Evolutionary conservation across 1,140 invertebrate species (phyloP).

Genomic region (Hylaeus anthracinus): DNA sequence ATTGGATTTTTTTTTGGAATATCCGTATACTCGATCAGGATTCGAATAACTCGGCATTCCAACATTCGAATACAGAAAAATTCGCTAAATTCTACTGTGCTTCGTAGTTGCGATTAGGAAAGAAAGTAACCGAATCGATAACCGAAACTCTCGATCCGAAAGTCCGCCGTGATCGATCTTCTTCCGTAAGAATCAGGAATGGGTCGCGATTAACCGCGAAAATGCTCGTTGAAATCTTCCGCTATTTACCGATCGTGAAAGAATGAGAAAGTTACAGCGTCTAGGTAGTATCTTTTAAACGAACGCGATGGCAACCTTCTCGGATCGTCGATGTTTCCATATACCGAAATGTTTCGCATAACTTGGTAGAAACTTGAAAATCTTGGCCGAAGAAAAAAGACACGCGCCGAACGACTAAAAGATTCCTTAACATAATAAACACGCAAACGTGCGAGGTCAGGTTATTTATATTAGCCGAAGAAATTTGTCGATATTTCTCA

Average conservation of each 20-base stretch:
- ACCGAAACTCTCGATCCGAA: neutral
- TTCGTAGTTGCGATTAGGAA: neutral
- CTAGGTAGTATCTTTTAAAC: neutral
- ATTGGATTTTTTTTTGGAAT: too few relatives aligned
- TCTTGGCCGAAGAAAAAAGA: neutral
- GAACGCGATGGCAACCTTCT: constrained; percentile 4
- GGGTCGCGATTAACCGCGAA: neutral
- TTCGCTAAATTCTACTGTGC: too few relatives aligned
- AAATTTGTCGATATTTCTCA: neutral
- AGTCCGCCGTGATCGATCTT: neutral
- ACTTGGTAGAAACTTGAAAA: neutral
- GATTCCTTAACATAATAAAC: neutral
- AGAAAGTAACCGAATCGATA: neutral
- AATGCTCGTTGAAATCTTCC: constrained; percentile 18
- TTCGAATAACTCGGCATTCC: too few relatives aligned
- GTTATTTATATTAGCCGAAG: neutral
- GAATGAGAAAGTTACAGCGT: constrained; percentile 35
- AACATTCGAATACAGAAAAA: too few relatives aligned
- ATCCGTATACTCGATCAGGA: too few relatives aligned
- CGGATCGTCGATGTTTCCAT: neutral
- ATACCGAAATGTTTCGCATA: neutral
- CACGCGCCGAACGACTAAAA: neutral
- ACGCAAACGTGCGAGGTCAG: neutral
- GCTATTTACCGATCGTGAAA: constrained; percentile 20
- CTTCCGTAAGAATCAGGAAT: constrained; percentile 23